phyloP scores from a whole-genome alignment of 2,888 invertebrate genomes.

The Subacronicta megacephala region DNA sequence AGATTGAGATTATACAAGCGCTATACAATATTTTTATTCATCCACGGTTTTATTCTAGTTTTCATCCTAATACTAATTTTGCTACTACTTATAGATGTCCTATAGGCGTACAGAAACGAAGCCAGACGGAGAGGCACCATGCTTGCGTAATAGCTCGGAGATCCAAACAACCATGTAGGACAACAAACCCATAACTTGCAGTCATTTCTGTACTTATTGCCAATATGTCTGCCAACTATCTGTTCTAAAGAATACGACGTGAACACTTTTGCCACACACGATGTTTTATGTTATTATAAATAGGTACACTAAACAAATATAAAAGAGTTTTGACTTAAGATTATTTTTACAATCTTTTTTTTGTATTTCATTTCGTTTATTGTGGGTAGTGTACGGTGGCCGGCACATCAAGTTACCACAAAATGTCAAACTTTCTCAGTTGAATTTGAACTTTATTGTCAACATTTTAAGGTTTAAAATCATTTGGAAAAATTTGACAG shows the following conservation, averaged over 20 bases:
- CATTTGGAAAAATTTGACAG: no score
- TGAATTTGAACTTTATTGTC: no score
- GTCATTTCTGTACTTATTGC: conserved; percentile 46
- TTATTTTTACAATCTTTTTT: no score
- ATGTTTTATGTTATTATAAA: conserved; percentile 8
- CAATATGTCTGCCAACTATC: conserved; percentile 57
- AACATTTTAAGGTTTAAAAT: no score
- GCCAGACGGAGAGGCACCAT: conserved; percentile 77
- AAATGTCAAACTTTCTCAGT: no score
- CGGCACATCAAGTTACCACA: no score
- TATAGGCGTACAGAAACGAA: conserved; percentile 55
- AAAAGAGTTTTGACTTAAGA: neutral
- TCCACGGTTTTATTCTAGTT: conserved; percentile 21
- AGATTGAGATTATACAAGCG: conserved; percentile 14
- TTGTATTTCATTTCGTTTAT: neutral
- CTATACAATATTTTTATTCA: conserved; percentile 26
- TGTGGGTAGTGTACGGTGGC: no score
- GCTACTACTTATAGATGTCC: conserved; percentile 44
- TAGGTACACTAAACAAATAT: neutral
- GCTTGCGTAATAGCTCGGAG: conserved; percentile 61
- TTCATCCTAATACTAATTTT: conserved; percentile 29
- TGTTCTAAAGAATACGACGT: conserved; percentile 29
- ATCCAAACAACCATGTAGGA: conserved; percentile 65
- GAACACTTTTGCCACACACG: conserved; percentile 22
- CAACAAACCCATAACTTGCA: conserved; percentile 69